Conservation (phyloP, 2,888 invertebrate species). For the Lasioglossum villosulum region DNA sequence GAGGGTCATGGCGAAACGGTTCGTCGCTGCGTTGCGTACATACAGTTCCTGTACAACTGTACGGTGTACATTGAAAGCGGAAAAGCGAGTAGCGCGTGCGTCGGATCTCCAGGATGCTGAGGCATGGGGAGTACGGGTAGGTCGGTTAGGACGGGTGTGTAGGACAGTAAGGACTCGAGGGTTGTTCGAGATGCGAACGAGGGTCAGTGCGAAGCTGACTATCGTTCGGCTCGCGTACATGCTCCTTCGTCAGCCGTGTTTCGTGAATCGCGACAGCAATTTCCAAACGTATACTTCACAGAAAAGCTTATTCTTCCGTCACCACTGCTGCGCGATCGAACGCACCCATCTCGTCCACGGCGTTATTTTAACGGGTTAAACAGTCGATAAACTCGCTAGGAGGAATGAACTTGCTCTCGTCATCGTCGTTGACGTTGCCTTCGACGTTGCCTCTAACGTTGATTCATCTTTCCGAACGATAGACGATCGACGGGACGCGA, state of each 20-base stretch:
- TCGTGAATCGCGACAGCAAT: not conserved
- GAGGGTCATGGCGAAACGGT: slow-evolving; percentile 13
- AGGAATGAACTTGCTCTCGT: not conserved
- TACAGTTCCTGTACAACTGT: not conserved
- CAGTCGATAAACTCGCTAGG: not conserved
- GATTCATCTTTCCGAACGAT: too few relatives aligned
- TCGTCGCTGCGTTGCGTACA: slow-evolving; percentile 21
- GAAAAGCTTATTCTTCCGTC: too few relatives aligned
- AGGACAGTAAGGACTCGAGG: slow-evolving; percentile 60
- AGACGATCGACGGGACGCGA: not conserved
- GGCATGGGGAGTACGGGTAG: slow-evolving; percentile 16
- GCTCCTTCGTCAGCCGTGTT: not conserved
- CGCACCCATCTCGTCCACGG: not conserved
- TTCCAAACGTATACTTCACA: not conserved
- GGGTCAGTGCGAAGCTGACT: slow-evolving; percentile 69
- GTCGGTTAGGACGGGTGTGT: slow-evolving; percentile 32
- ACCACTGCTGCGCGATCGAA: not conserved
- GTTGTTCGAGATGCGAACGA: slow-evolving; percentile 75
- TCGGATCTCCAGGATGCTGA: slow-evolving; percentile 43
- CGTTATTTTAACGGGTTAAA: not conserved
- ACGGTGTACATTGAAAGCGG: not conserved
- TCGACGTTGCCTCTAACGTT: not conserved
- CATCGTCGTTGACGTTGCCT: not conserved
- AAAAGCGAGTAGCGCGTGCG: slow-evolving; percentile 45
- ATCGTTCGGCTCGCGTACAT: slow-evolving; percentile 37